Evolutionary conservation across 2,888 invertebrate species (phyloP).

Genomic region (Lycia hirtaria): DNA sequence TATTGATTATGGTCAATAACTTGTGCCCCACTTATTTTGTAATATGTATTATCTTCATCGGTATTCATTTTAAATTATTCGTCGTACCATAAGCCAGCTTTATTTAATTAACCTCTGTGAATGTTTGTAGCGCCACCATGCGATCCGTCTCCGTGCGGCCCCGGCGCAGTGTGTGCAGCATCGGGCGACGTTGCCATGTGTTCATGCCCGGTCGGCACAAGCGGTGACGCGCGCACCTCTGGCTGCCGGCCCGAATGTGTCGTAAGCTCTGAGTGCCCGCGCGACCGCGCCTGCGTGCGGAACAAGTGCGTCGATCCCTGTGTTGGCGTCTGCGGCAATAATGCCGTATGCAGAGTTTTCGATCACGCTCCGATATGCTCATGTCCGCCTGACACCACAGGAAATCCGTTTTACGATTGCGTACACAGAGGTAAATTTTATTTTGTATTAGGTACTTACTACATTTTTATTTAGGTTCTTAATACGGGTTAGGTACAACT

Average conservation of each 20-base stretch:
- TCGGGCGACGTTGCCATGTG: slow-evolving; percentile 88
- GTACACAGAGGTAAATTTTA: slow-evolving; percentile 56
- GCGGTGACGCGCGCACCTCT: slow-evolving; percentile 89
- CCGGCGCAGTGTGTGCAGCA: slow-evolving; percentile 89
- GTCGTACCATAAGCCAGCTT: no score
- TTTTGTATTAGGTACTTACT: background rate
- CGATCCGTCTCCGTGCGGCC: slow-evolving; percentile 91
- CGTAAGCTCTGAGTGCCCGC: slow-evolving; percentile 92
- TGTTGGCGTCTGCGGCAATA: slow-evolving; percentile 91
- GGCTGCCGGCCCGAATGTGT: slow-evolving; percentile 94
- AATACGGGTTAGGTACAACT: no score
- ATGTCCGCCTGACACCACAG: slow-evolving; percentile 89
- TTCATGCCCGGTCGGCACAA: slow-evolving; percentile 90
- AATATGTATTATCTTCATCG: no score
- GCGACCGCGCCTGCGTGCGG: slow-evolving; percentile 91
- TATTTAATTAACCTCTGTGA: background rate
- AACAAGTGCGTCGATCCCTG: slow-evolving; percentile 93
- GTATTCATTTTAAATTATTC: no score
- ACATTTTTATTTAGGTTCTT: no score
- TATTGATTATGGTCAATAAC: no score
- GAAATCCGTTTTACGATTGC: slow-evolving; percentile 93
- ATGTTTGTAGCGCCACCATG: slow-evolving; percentile 84
- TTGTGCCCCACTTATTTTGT: no score
- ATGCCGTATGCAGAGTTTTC: slow-evolving; percentile 88
- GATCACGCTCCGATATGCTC: slow-evolving; percentile 89